Evolutionary conservation across 2,888 invertebrate genomes (phyloP).

Genomic region (Mimas tiliae): DNA sequence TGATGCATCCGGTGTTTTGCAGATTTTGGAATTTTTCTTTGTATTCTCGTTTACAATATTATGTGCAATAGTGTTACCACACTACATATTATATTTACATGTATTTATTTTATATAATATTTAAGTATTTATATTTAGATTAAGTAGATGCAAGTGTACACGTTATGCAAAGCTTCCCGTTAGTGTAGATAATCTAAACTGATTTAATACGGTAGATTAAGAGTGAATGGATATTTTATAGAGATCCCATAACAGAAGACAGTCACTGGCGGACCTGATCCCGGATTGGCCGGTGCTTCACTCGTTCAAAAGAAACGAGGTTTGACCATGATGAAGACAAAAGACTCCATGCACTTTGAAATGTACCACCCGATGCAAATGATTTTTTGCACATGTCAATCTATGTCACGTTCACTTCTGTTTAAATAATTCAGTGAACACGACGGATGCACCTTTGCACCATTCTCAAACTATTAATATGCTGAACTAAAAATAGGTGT

Average conservation of each 20-base stretch:
- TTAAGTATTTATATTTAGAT: slow-evolving; percentile 1
- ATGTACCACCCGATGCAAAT: slow-evolving; percentile 73
- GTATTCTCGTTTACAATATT: slow-evolving; percentile 34
- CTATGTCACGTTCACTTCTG: slow-evolving; percentile 52
- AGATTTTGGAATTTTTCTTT: slow-evolving; percentile 73
- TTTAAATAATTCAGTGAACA: slow-evolving; percentile 56
- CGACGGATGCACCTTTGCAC: slow-evolving; percentile 1
- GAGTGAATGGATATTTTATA: slow-evolving; percentile 79
- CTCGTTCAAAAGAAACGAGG: slow-evolving; percentile 93
- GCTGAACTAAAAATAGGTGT: too few species aligned
- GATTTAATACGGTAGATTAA: slow-evolving; percentile 48
- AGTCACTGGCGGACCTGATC: slow-evolving; percentile 96
- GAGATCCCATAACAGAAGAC: slow-evolving; percentile 88
- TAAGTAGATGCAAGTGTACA: slow-evolving; percentile 16
- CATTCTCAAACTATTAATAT: neutral
- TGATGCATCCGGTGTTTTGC: slow-evolving; percentile 78
- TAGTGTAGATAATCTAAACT: neutral
- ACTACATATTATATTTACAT: slow-evolving; percentile 13
- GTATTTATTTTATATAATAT: slow-evolving; percentile 7
- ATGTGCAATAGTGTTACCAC: slow-evolving; percentile 20
- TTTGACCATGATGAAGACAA: slow-evolving; percentile 84
- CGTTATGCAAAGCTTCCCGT: neutral
- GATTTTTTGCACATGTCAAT: slow-evolving; percentile 64
- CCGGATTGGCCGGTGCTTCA: slow-evolving; percentile 98
- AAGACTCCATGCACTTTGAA: slow-evolving; percentile 78